These are phyloP conservation scores for Pseudoips prasinana DNA, from an alignment of 2,888 invertebrate genomes.

Conservation along the genomic window DNA sequence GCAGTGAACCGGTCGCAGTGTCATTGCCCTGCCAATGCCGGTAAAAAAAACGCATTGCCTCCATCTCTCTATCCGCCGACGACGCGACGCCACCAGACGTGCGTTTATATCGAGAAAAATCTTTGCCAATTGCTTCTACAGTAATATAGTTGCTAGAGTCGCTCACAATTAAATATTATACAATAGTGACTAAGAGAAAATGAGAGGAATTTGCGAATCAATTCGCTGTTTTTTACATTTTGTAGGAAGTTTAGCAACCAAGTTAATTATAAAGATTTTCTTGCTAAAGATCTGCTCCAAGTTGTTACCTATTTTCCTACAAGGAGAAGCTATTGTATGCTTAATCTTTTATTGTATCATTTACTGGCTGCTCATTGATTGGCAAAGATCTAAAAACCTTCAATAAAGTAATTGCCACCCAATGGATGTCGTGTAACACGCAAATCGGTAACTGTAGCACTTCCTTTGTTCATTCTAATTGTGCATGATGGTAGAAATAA, in stretches of 20 bases:
- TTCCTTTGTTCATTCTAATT: conserved; percentile 70
- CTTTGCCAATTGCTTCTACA: conserved; percentile 15
- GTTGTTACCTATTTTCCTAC: no score
- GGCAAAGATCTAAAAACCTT: conserved; percentile 18
- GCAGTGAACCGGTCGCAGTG: conserved; percentile 73
- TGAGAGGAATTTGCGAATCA: no score
- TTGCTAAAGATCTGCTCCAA: no score
- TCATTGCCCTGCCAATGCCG: conserved; percentile 77
- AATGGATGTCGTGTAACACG: conserved; percentile 61
- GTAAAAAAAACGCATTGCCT: conserved; percentile 76
- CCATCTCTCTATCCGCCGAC: conserved; percentile 62
- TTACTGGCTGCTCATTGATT: conserved; percentile 2
- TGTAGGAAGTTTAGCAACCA: no score
- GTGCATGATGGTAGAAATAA: conserved; percentile 68
- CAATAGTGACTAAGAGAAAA: no score
- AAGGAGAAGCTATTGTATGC: no score
- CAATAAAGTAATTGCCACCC: conserved; percentile 50
- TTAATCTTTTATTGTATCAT: no score
- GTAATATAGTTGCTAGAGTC: no score
- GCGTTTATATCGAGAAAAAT: conserved; percentile 49
- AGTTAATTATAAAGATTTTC: no score
- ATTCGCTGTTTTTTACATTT: no score
- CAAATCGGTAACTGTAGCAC: conserved; percentile 56
- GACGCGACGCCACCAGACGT: conserved; percentile 45
- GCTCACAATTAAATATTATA: no score